Evolutionary conservation across 2,797 vertebrate species (phyloP).

Genomic region (Pseudomugil gertrudae): DNA sequence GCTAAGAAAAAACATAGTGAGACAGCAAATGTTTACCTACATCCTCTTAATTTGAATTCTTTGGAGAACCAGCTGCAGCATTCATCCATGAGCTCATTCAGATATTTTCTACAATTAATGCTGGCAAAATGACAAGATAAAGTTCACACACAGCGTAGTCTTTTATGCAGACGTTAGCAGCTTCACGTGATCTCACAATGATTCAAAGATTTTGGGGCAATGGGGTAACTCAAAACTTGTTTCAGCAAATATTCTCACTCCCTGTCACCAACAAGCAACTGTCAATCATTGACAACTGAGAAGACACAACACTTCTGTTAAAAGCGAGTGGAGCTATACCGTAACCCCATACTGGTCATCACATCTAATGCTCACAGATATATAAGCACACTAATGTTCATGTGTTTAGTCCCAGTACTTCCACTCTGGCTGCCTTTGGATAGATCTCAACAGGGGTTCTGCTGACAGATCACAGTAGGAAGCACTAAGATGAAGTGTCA

Average conservation of each 20-base stretch:
- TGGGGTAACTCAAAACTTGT: not conserved
- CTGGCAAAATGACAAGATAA: not conserved
- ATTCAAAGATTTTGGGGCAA: not conserved
- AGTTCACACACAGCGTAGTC: not conserved
- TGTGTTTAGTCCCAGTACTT: slow-evolving; percentile 13
- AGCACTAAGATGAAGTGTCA: slow-evolving; percentile 65
- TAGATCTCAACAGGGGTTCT: slow-evolving; percentile 59
- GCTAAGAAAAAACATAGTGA: not conserved
- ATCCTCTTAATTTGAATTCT: not conserved
- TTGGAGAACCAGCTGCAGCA: not conserved
- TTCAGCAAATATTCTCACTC: too few species aligned
- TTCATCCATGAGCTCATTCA: not conserved
- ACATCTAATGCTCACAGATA: slow-evolving; percentile 1
- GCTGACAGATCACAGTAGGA: slow-evolving; percentile 69
- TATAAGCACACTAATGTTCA: slow-evolving; percentile 8
- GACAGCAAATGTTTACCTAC: not conserved
- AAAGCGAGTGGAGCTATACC: not conserved
- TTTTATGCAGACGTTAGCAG: not conserved
- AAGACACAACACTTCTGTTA: not conserved
- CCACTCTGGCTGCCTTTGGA: slow-evolving; percentile 42
- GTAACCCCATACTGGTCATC: slow-evolving; percentile 21
- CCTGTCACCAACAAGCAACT: not conserved
- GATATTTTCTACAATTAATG: not conserved
- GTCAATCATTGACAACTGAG: not conserved
- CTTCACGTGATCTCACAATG: not conserved